Evolutionary conservation across 1,140 invertebrate genomes (phyloP).

Genomic region (Rhopalosiphum padi): DNA sequence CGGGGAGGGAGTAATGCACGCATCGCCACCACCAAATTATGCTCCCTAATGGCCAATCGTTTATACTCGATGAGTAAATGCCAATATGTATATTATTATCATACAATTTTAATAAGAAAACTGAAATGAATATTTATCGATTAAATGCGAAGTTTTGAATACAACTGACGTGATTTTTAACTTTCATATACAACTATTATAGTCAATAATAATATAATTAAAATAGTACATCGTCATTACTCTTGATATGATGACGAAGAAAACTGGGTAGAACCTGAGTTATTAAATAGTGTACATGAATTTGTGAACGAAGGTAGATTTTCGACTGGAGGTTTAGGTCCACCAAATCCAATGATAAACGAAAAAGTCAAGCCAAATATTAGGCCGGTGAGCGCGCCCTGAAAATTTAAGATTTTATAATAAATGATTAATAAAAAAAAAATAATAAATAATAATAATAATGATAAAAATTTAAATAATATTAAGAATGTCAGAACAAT

Average conservation of each 20-base stretch:
- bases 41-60: background rate
- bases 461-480: background rate
- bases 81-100: background rate
- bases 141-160: background rate
- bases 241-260: background rate
- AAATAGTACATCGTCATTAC: background rate
- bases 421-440: background rate
- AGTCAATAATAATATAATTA: background rate
- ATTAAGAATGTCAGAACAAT: background rate
- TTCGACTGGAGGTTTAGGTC: conserved; percentile 71
- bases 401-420: conserved; percentile 49
- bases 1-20: background rate
- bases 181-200: background rate
- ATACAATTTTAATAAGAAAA: background rate
- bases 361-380: conserved; percentile 72
- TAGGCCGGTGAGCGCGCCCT: conserved; percentile 75
- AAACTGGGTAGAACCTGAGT: background rate
- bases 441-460: background rate
- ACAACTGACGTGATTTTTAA: background rate
- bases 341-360: conserved; percentile 87
- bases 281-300: background rate
- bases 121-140: rapidly evolving
- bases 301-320: conserved; percentile 46
- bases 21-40: background rate
- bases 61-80: background rate